Evolutionary conservation across 1,140 invertebrate genomes (phyloP).

Genomic region (Ruditapes philippinarum): DNA sequence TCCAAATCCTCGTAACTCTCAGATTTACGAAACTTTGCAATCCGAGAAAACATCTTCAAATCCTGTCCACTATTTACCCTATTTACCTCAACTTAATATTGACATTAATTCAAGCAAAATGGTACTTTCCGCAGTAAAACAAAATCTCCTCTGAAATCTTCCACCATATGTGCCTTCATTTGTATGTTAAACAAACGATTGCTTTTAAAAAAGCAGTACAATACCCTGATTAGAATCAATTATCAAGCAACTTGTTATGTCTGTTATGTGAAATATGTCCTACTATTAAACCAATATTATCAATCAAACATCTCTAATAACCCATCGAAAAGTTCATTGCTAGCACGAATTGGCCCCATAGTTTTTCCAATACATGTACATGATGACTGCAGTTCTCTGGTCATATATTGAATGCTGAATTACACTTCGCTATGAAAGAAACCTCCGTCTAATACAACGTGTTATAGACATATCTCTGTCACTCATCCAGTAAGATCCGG

Average conservation of each 20-base stretch:
- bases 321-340: background rate
- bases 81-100: background rate
- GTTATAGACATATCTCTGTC: background rate
- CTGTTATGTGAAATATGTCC: too few relatives aligned
- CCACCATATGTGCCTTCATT: too few relatives aligned
- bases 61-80: background rate
- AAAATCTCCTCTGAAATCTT: too few relatives aligned
- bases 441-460: background rate
- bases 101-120: too few relatives aligned
- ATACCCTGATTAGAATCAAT: too few relatives aligned
- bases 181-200: too few relatives aligned
- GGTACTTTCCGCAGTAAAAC: too few relatives aligned
- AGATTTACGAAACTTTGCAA: conserved; percentile 74
- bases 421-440: background rate
- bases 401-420: background rate
- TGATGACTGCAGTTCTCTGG: background rate
- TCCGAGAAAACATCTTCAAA: conserved; percentile 73
- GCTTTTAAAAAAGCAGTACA: too few relatives aligned
- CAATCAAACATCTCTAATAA: too few relatives aligned
- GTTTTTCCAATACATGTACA: background rate
- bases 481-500: background rate
- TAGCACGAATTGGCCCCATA: background rate
- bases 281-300: too few relatives aligned
- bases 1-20: conserved; percentile 80
- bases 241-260: too few relatives aligned